Base-by-base conservation (phyloP, 2,113 vertebrate species). In the Syngnathus scovelli region DNA sequence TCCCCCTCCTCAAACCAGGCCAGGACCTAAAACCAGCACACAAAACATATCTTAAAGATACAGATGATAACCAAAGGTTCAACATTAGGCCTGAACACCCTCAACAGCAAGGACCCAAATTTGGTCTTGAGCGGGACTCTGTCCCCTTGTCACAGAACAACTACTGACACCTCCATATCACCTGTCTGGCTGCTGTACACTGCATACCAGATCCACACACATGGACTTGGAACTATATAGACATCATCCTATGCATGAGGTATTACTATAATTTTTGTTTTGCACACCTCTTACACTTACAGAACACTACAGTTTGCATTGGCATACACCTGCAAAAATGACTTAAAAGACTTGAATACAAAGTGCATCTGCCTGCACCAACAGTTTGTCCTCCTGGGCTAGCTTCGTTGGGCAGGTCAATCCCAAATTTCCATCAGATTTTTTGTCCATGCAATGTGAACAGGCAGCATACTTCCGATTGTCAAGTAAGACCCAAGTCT, bases 1-100 rank as follows among this genome's bases (percentile, higher is more conserved):
- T 99, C 97, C 67, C 97, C 97, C 90, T 99, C 97, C 89, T 99
- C 97, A 87, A 99, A 99, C 96, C 96, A 99, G 83, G 97, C 97
- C 92, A 99, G 91, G 77, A 98, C 95, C 97, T 99, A 78, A 7
- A 77, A 70, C 75, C 43, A 63, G 13, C 1, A 65, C 0, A 0
- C 10, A 56, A 0, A n/a, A 36, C 41, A 37, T 36, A 16, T 37
- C 64, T 7, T 49, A 19, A 73, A 12, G 33, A n/a, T 39, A 51
- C 23, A 51, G 33, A 54, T 18, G 23, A 16, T 8, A 48, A 48
- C 6, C 21, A 46, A 33, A 33, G 27, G 27, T 33, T 33, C 0
- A 10, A 64, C 3, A 23, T 27, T 27, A 33, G 27, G 41, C 16
- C 23, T 64, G 71, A 56, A 84, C 87, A 87, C 83, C 89, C 68